Evolutionary conservation across 2,113 vertebrate genomes (phyloP).

Genomic region (Rhabdomys dilectus): DNA sequence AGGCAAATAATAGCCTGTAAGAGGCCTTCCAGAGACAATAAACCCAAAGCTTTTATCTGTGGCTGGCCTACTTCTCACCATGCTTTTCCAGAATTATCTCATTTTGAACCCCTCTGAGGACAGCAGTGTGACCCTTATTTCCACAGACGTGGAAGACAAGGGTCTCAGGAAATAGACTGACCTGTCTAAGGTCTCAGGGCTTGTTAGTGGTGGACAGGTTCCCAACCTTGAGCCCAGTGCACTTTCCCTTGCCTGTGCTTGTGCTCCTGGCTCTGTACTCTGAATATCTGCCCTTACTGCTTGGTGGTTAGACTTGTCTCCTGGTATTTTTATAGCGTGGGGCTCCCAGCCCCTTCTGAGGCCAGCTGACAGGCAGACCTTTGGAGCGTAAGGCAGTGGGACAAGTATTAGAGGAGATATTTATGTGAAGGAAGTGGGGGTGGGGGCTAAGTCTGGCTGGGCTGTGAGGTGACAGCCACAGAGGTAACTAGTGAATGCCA

Average conservation of each 20-base stretch:
- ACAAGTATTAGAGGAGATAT: not conserved
- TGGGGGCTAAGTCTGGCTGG: not conserved
- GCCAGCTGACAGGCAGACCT: constrained; percentile 15
- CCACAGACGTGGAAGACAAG: not conserved
- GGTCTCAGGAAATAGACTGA: constrained; percentile 21
- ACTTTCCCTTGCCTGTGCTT: not conserved
- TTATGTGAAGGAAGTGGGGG: not conserved
- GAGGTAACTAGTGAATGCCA: not conserved
- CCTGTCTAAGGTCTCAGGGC: not conserved
- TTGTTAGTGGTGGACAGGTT: not conserved
- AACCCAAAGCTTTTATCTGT: constrained; percentile 44
- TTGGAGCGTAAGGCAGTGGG: not conserved
- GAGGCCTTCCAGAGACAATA: constrained; percentile 3
- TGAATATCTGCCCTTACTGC: not conserved
- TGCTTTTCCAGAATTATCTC: constrained; percentile 47
- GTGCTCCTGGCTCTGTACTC: not conserved
- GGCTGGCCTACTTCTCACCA: constrained; percentile 70
- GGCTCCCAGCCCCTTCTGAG: not conserved
- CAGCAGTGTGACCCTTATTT: constrained; percentile 41
- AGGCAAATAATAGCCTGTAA: not conserved
- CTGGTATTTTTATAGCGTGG: constrained; percentile 51
- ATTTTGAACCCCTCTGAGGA: constrained; percentile 60
- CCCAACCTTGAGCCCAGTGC: not conserved
- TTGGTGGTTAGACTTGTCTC: constrained; percentile 45
- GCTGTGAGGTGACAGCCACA: not conserved